Base-by-base conservation (phyloP, 2,888 invertebrate species). In the Tachystola acroxantha region DNA sequence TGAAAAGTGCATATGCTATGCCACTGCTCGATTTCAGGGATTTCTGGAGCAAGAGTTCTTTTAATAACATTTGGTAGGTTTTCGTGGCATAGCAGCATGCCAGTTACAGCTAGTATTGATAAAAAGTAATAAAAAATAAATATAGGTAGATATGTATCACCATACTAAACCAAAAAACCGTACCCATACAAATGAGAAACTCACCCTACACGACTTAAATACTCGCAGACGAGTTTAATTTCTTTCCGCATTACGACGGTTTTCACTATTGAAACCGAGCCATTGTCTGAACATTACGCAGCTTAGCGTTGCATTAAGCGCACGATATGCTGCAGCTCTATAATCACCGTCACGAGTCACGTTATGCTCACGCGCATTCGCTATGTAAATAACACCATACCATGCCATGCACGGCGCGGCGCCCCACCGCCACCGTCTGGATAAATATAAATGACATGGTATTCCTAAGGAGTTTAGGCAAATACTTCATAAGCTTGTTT, bases 341-440 rank as follows among this genome's bases (percentile, higher is more conserved):
- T 71, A 75, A 78, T 78, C 72, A 72, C 56, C 67, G 70, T 66
- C 68, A 69, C 76, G 66, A 77, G 66, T 58, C 68, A 64, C 67
- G 64, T 68, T 70, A 74, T 62, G 57, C 56, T 62, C 70, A 72
- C 68, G 71, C 71, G 66, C 62, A 62, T 64, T 69, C 42, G 53
- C 73, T 73, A 64, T 67, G 68, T 76, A 71, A 75, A 78, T 78
- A 76, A 54, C 58, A 62, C 62, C 63, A 61, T 68, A 60, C 73
- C 76, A 54, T 58, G 61, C 62, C 63, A 61, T 68, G 61, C 73
- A 73, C 64, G 66, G 64, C 64, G 75, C 68, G 68, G n/a, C n/a
- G n/a, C n/a, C n/a, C n/a, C n/a, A n/a, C n/a, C n/a, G n/a, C 64
- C 61, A 38, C 48, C 24, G 19, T 24, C 36, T 2, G 40, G 31